phyloP scores from a whole-genome alignment of 1,140 invertebrate species.

The Linepithema humile region DNA sequence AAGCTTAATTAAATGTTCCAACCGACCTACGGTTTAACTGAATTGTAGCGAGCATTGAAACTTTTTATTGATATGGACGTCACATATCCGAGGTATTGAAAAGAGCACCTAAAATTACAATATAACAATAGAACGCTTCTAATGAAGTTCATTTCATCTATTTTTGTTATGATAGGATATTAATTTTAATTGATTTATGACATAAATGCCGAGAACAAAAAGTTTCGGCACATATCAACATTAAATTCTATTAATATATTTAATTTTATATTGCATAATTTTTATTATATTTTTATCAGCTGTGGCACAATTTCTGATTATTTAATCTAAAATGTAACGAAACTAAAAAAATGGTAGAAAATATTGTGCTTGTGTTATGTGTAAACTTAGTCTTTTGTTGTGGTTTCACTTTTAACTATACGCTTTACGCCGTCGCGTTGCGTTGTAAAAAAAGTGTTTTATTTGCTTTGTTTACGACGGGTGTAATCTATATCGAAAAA shows the following conservation, averaged over 20 bases:
- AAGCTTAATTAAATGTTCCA: slow-evolving; percentile 59
- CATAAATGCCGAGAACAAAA: not conserved
- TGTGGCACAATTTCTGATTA: not conserved
- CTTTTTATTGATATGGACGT: slow-evolving; percentile 53
- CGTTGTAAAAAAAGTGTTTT: slow-evolving; percentile 28
- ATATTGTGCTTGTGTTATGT: not conserved
- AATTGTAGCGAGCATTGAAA: slow-evolving; percentile 44
- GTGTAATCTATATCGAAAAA: slow-evolving; percentile 28
- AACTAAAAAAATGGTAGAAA: not conserved
- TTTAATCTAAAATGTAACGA: not conserved
- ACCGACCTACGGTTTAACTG: slow-evolving; percentile 39
- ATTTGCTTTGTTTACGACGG: slow-evolving; percentile 31
- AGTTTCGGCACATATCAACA: not conserved
- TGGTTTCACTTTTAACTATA: slow-evolving; percentile 1
- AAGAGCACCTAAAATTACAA: not conserved
- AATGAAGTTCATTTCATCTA: not conserved
- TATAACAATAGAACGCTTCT: slow-evolving; percentile 13
- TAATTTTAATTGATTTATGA: not conserved
- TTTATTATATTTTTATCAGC: not conserved
- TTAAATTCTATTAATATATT: not conserved
- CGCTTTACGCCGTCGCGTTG: not conserved
- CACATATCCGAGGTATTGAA: slow-evolving; percentile 31
- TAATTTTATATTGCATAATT: not conserved
- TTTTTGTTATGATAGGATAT: not conserved
- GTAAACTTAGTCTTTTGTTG: slow-evolving; percentile 14